These are phyloP conservation scores for Alectoris magna DNA, from an alignment of 2,797 vertebrate species.

Conservation along the genomic window DNA sequence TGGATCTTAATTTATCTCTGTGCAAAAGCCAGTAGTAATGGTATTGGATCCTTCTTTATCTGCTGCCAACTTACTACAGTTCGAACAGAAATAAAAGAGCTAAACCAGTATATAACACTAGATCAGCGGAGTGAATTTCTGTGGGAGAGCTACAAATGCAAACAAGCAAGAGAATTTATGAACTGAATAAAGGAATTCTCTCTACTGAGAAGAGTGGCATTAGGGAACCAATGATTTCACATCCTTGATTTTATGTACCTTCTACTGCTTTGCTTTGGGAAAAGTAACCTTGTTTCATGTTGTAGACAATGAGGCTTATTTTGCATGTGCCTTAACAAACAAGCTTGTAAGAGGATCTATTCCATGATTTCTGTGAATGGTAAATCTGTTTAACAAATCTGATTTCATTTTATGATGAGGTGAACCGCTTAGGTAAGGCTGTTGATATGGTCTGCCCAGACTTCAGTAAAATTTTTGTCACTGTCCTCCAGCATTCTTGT, in stretches of 20 bases:
- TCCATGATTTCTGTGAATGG: not conserved
- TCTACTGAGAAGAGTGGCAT: slow-evolving; percentile 32
- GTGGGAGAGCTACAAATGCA: slow-evolving; percentile 23
- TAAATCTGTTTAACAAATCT: too few relatives aligned
- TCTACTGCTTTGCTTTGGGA: slow-evolving; percentile 31
- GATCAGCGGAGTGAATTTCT: not conserved
- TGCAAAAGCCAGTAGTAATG: not conserved
- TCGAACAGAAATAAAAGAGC: slow-evolving; percentile 8
- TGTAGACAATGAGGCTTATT: slow-evolving; percentile 31
- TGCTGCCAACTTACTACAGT: not conserved
- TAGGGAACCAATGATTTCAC: slow-evolving; percentile 42
- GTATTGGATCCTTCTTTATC: not conserved
- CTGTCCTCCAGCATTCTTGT: too few relatives aligned
- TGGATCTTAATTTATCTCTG: not conserved
- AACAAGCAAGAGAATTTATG: slow-evolving; percentile 66
- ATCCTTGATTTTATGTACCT: slow-evolving; percentile 56
- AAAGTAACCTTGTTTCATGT: slow-evolving; percentile 42
- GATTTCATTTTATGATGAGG: too few relatives aligned
- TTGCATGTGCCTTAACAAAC: not conserved
- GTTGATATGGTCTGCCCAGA: too few relatives aligned
- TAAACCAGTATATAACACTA: not conserved
- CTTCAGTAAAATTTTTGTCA: too few relatives aligned
- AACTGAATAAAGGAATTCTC: slow-evolving; percentile 57
- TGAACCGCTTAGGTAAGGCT: too few relatives aligned
- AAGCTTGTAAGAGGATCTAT: not conserved